Percentiles rank a stretch among this genome's conserved stretches.
phyloP scores from a whole-genome alignment of 1,140 invertebrate genomes.

The Apis dorsata region DNA sequence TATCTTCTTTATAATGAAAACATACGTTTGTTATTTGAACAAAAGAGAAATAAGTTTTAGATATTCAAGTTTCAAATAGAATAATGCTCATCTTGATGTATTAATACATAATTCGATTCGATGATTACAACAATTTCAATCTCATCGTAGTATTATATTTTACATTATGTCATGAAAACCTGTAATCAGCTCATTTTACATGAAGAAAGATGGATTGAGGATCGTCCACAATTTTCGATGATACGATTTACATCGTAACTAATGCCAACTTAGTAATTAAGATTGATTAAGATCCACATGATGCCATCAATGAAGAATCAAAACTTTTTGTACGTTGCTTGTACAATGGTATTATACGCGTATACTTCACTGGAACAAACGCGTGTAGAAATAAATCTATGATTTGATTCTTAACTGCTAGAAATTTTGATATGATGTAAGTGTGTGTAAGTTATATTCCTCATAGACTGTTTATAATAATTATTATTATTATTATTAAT shows the following conservation, averaged over 20 bases:
- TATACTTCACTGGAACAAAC: not conserved
- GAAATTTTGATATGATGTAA: slow-evolving; percentile 62
- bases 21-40: not conserved
- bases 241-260: not conserved
- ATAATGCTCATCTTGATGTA: not conserved
- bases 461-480: slow-evolving; percentile 47
- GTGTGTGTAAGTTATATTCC: slow-evolving; percentile 42
- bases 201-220: not conserved
- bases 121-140: not conserved
- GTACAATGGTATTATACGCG: slow-evolving; percentile 6
- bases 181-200: slow-evolving; percentile 30
- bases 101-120: not conserved
- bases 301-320: slow-evolving; percentile 20
- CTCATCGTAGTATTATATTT: not conserved
- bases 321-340: slow-evolving; percentile 26
- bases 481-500: slow-evolving; percentile 27
- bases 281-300: slow-evolving; percentile 2
- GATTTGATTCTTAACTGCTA: slow-evolving; percentile 48
- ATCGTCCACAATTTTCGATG: not conserved
- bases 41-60: not conserved
- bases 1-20: not conserved
- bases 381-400: slow-evolving; percentile 46
- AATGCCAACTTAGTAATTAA: not conserved
- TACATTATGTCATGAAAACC: slow-evolving; percentile 12
- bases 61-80: not conserved